Evolutionary conservation across 2,113 vertebrate species (phyloP).

Genomic region (Percopsis transmontana): DNA sequence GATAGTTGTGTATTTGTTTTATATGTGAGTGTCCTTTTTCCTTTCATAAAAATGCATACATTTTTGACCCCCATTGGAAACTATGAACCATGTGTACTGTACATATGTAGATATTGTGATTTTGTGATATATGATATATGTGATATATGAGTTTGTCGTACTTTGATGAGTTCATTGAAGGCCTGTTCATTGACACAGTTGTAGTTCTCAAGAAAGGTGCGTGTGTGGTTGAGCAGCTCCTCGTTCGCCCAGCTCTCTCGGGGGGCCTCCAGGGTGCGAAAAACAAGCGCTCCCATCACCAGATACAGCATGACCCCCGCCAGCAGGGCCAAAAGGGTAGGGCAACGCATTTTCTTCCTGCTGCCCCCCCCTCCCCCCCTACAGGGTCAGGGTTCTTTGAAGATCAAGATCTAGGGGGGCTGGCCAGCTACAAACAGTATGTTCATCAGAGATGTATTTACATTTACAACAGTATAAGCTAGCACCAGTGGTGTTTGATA

Average conservation of each 20-base stretch:
- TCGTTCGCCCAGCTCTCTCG: conserved; percentile 72
- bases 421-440: conserved; percentile 68
- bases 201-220: conserved; percentile 77
- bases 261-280: conserved; percentile 83
- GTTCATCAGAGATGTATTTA: conserved; percentile 40
- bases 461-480: not conserved
- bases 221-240: conserved; percentile 59
- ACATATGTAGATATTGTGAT: not conserved
- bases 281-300: conserved; percentile 86
- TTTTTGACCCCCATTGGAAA: too few relatives aligned
- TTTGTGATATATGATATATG: conserved; percentile 20
- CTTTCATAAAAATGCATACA: too few relatives aligned
- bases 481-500: not conserved
- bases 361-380: conserved; percentile 27
- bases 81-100: not conserved
- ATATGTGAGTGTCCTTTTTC: too few relatives aligned
- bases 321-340: conserved; percentile 84
- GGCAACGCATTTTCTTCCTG: conserved; percentile 79
- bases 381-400: conserved; percentile 43
- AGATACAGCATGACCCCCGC: conserved; percentile 85
- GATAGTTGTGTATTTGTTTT: too few relatives aligned
- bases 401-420: conserved; percentile 39
- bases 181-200: conserved; percentile 74
- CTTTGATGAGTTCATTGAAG: conserved; percentile 81
- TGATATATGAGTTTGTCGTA: conserved; percentile 41